A percentile compares a stretch with the other conserved stretches of the same genome.
These are phyloP conservation scores for Saccopteryx leptura DNA, from an alignment of 2,113 vertebrate species.

Conservation along the genomic window DNA sequence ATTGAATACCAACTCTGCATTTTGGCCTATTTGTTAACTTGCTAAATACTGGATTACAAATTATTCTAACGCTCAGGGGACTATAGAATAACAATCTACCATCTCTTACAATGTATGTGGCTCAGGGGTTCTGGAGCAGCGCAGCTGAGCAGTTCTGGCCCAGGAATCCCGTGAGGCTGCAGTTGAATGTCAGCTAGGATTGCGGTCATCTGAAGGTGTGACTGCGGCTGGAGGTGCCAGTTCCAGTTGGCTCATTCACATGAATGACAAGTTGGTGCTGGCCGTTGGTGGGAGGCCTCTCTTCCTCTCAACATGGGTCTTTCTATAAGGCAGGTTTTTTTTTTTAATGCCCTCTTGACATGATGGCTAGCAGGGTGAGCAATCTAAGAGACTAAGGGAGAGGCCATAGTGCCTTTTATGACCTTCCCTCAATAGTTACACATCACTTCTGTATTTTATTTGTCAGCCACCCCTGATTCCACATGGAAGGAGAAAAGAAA, in stretches of 20 bases:
- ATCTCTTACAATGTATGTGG: not conserved
- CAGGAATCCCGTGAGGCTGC: not conserved
- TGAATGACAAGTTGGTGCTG: too few species aligned
- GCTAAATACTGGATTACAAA: not conserved
- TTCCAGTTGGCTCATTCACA: not conserved
- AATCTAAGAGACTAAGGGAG: not conserved
- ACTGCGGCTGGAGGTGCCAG: not conserved
- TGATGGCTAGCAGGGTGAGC: not conserved
- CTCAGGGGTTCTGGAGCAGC: not conserved
- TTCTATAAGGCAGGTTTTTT: not conserved
- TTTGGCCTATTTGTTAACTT: not conserved
- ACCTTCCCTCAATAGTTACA: not conserved
- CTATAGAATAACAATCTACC: not conserved
- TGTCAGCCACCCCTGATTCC: not conserved
- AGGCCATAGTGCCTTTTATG: not conserved
- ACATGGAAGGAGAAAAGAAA: not conserved
- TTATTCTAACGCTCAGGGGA: not conserved
- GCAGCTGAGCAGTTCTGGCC: not conserved
- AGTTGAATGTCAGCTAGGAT: not conserved
- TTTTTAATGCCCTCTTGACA: too few species aligned
- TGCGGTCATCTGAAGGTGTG: not conserved
- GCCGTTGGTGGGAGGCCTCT: not conserved
- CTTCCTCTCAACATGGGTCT: not conserved
- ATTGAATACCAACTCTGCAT: not conserved
- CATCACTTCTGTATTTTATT: not conserved